Percentiles rank a stretch among this genome's conserved stretches.
Conservation (phyloP, 2,888 invertebrate genomes). For the Periphyllus acericola region DNA sequence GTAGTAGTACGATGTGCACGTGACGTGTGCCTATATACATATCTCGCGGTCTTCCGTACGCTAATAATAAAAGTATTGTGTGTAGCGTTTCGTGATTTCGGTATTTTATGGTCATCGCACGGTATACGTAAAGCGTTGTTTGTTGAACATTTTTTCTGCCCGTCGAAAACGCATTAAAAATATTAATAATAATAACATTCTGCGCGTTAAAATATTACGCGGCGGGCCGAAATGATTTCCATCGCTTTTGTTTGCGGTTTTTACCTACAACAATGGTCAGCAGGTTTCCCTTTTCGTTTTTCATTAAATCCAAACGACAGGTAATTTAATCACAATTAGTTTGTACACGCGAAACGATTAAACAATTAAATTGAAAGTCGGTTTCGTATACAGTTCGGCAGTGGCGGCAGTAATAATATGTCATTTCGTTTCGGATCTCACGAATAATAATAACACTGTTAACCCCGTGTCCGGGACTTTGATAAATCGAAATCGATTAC, state of each 20-base stretch:
- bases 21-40: neutral
- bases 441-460: neutral
- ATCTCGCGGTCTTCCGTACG: neutral
- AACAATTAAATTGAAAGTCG: slow-evolving; percentile 27
- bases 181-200: neutral
- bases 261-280: slow-evolving; percentile 5
- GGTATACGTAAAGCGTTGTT: neutral
- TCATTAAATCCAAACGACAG: slow-evolving; percentile 39
- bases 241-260: slow-evolving; percentile 17
- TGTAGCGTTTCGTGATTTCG: neutral
- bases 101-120: neutral
- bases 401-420: neutral
- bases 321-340: slow-evolving; percentile 42
- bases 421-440: neutral
- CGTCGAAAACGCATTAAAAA: slow-evolving; percentile 1
- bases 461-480: neutral
- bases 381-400: neutral
- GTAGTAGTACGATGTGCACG: no score
- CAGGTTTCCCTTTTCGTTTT: slow-evolving; percentile 26
- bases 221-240: neutral
- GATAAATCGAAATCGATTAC: neutral
- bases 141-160: neutral
- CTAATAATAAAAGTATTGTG: neutral
- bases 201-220: neutral
- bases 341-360: slow-evolving; percentile 8